Base-by-base conservation (phyloP, 64 coral and sea anemone species). In the Actinia tenebrosa region DNA sequence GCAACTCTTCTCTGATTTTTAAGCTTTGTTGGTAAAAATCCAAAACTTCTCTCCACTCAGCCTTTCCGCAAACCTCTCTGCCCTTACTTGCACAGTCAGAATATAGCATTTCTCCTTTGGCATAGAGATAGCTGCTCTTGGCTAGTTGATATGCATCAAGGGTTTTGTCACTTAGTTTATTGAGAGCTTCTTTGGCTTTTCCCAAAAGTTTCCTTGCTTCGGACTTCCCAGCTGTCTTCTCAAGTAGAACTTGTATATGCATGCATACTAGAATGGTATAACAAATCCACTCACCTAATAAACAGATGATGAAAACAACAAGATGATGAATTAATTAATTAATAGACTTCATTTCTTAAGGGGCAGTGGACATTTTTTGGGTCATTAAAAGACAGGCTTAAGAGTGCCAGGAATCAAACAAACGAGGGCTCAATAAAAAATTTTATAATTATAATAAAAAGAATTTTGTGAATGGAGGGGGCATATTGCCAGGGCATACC, bases 91-190 rank as follows among this genome's bases (percentile, higher is more conserved):
- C 17, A 81, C 43, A 81, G 16, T 52, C 79, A 52, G 43, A 50
- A 20, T 81, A 81, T 11, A 44, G 44, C 16, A 91, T 58, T 86
- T 86, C 89, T 19, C 83, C 89, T 45, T 91, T 15, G 10, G 56
- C 71, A 64, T 47, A 91, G 3, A 78, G 37, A 60, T 54, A 91
- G 1, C 53, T 79, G 56, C 89, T 91, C 22, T 68, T 18, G 9
- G 83, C 61, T 16, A 86, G 30, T 44, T 27, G 52, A 45, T 44
- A 91, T 4, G 50, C 16, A 47, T 60, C n/a, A 4, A 18, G 86
- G 0, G 71, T 17, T 63, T 80, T 64, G 37, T 16, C 84, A 10
- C 54, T 46, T 1, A 86, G 52, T 79, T 14, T 79, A 2, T 60
- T 50, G 0, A 91, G 83, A 0, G n/a, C 60, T 60, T 79, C 83